Evolutionary conservation across 2,888 invertebrate genomes (phyloP), one percentile per base, ranked within the genome.

Genomic region (Notodonta ziczac): DNA sequence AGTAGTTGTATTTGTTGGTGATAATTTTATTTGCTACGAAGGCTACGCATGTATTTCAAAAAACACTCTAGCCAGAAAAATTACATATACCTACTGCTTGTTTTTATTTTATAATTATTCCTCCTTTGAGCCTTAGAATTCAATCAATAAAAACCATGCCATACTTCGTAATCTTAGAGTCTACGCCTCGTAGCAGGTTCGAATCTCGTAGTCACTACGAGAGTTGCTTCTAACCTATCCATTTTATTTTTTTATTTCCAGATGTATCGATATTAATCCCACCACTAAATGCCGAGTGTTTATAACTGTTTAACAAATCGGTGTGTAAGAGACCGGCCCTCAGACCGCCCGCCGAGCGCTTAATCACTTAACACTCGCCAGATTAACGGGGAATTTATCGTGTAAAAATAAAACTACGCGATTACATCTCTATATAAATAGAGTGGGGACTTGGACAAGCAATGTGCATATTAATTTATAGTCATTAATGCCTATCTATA

Each of bases 291-390:
- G 61, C 62, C 67, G 67, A 75, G 81, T 81, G 80, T 80, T 82
- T 84, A 83, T 87, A 85, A 83, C 83, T 84, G 86, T 85, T 90
- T 86, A 90, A 91, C 90, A 91, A 92, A 93, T 92, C 89, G 88
- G 80, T 81, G 88, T 82, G 88, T 87, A 88, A 89, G 85, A 88
- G 91, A 84, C 86, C 86, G 82, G 79, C 78, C 81, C 81, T 66
- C 61, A 35, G 82, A 77, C 87, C 89, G 72, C 93, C 91, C 84
- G 89, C 83, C 75, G 91, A 85, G 91, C 81, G 85, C 89, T 93
- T 93, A 92, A 93, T 93, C 92, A 93, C 93, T 91, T 91, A 93
- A 90, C 92, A 90, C 91, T 90, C 82, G 65, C 80, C 83, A 78
- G 91, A 91, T 93, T 91, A 92, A 87, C 84, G 84, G 80, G 71